Base-by-base conservation (phyloP, 2,113 vertebrate species). In the Sitta europaea region DNA sequence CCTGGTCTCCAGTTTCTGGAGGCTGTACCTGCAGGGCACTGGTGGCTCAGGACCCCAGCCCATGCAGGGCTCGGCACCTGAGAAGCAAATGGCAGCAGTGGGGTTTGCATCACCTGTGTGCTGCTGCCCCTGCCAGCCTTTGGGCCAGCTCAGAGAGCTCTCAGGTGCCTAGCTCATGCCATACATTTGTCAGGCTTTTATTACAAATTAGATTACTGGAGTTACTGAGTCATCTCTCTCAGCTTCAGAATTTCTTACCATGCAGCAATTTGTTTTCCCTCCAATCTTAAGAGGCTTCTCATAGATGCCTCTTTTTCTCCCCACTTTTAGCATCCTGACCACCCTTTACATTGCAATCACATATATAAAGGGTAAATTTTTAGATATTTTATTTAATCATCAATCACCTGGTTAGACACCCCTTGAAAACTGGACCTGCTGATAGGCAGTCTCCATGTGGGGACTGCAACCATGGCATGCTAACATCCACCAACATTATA, bases 271-370 rank as follows among this genome's bases (percentile, higher is more conserved):
- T 80, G 14, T 88, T 92, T 63, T 87, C 59, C 27, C 42, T 77
- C 28, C 36, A 86, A 0, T 51, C 25, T 76, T 59, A 59, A 62
- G 0, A 77, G 28, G 47, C 12, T 62, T 83, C 67, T 65, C 63
- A 53, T 9, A 83, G 43, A 54, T 50, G 55, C 24, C 21, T 79
- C 19, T 42, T 73, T 92, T 61, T 45, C 54, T 25, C 9, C 4
- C 22, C 43, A 21, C 2, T 91, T 86, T 40, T 36, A 27, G 71
- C 0, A 0, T 90, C 86, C 63, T 93, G 43, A 54, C 18, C 35
- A 93, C 63, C 71, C 71, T 90, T 95, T 80, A 90, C 43, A 45
- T 15, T 93, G 72, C n/a, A 92, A 63, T 67, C 72, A 88, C 31
- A 55, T 38, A 31, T 23, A 77, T 79, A 96, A 90, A 88, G 59